phyloP scores from a whole-genome alignment of 2,797 vertebrate species.

The Falco novaeseelandiae region DNA sequence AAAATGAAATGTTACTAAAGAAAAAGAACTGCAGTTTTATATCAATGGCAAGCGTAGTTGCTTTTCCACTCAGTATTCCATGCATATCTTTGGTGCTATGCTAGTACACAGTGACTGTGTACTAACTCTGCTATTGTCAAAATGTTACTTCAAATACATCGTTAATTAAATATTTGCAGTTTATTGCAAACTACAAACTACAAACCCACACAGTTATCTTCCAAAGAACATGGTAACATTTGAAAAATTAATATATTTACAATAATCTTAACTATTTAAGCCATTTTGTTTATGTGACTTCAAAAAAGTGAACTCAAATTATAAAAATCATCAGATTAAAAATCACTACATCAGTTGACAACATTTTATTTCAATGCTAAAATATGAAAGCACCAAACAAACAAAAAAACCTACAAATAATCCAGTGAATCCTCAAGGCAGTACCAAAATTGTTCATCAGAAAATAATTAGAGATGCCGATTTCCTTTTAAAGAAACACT shows the following conservation, averaged over 20 bases:
- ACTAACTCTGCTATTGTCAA: constrained; percentile 55
- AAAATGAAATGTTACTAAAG: constrained; percentile 15
- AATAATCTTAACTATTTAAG: constrained; percentile 1
- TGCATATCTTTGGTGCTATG: constrained; percentile 77
- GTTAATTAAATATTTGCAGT: constrained; percentile 59
- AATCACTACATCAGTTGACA: not conserved
- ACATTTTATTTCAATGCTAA: not conserved
- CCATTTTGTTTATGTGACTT: not conserved
- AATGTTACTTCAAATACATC: constrained; percentile 39
- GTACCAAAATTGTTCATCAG: not conserved
- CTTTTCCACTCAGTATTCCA: constrained; percentile 77
- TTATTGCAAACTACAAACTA: constrained; percentile 44
- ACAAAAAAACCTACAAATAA: not conserved
- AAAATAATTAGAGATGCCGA: not conserved
- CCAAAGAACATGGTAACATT: constrained; percentile 55
- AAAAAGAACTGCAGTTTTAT: constrained; percentile 80
- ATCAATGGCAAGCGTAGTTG: constrained; percentile 94
- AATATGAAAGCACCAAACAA: not conserved
- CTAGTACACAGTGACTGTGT: constrained; percentile 69
- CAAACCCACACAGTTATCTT: constrained; percentile 65
- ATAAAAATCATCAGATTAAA: not conserved
- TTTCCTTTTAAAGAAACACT: not conserved
- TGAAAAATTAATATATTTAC: constrained; percentile 14
- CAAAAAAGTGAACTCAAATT: not conserved
- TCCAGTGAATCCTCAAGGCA: not conserved